These are phyloP conservation scores for Tigriopus japonicus DNA, from an alignment of 1,140 invertebrate species.

Conservation along the genomic window DNA sequence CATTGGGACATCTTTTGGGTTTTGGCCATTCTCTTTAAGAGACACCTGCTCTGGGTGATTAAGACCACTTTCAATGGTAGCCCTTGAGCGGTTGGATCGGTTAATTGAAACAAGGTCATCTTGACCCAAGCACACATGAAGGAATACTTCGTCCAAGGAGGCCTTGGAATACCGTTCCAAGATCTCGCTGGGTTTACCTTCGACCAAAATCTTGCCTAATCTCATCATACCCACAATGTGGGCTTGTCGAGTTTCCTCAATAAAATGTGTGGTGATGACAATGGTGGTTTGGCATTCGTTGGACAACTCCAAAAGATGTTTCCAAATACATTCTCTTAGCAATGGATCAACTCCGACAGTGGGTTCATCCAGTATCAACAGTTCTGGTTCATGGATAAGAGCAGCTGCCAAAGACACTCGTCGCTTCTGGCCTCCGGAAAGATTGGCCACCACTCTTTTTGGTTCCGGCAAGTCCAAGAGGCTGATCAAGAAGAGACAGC, in stretches of 20 bases:
- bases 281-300: conserved; percentile 57
- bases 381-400: conserved; percentile 73
- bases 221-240: conserved; percentile 47
- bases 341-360: conserved; percentile 83
- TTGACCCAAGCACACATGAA: conserved; percentile 41
- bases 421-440: conserved; percentile 79
- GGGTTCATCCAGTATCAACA: conserved; percentile 82
- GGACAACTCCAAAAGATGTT: conserved; percentile 64
- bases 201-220: conserved; percentile 56
- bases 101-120: neutral
- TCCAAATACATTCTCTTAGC: conserved; percentile 63
- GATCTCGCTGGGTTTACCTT: conserved; percentile 66
- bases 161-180: conserved; percentile 58
- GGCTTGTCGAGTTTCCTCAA: conserved; percentile 74
- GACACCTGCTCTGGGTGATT: too few relatives aligned
- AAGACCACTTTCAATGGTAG: too few relatives aligned
- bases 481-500: conserved; percentile 66
- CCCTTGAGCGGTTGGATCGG: too few relatives aligned
- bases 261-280: conserved; percentile 84
- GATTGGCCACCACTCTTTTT: conserved; percentile 64
- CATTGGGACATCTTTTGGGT: too few relatives aligned
- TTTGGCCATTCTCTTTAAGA: too few relatives aligned
- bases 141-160: conserved; percentile 76
- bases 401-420: conserved; percentile 80
- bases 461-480: conserved; percentile 71